phyloP scores from a whole-genome alignment of 2,888 invertebrate genomes.

The Mycalesis mineus region DNA sequence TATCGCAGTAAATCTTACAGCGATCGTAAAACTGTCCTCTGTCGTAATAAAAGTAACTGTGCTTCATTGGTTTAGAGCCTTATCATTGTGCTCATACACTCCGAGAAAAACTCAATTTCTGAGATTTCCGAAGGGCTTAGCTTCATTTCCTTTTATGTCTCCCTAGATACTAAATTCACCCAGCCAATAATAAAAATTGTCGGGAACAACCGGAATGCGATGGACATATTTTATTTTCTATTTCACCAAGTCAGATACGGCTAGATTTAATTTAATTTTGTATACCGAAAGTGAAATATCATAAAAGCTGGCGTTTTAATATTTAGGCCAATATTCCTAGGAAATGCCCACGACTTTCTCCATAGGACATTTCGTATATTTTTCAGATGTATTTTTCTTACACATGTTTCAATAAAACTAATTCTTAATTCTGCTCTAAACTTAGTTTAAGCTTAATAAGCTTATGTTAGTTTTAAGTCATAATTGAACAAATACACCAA shows the following conservation, averaged over 20 bases:
- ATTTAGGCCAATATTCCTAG: no score
- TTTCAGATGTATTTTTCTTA: no score
- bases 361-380: no score
- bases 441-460: no score
- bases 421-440: no score
- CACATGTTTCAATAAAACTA: no score
- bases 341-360: no score
- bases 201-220: constrained; percentile 44
- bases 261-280: neutral
- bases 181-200: constrained; percentile 69
- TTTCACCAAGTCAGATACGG: neutral
- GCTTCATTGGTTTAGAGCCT: constrained; percentile 59
- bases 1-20: constrained; percentile 19
- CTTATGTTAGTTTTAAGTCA: no score
- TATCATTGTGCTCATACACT: constrained; percentile 69
- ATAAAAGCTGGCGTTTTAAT: no score
- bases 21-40: constrained; percentile 59
- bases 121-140: constrained; percentile 77
- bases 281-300: neutral
- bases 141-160: constrained; percentile 78
- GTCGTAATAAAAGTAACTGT: constrained; percentile 50
- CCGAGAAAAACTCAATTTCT: constrained; percentile 73
- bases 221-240: constrained; percentile 9
- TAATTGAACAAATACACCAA: no score
- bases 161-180: constrained; percentile 77